phyloP scores from a whole-genome alignment of 2,888 invertebrate genomes.

The Anthophora plumipes region DNA sequence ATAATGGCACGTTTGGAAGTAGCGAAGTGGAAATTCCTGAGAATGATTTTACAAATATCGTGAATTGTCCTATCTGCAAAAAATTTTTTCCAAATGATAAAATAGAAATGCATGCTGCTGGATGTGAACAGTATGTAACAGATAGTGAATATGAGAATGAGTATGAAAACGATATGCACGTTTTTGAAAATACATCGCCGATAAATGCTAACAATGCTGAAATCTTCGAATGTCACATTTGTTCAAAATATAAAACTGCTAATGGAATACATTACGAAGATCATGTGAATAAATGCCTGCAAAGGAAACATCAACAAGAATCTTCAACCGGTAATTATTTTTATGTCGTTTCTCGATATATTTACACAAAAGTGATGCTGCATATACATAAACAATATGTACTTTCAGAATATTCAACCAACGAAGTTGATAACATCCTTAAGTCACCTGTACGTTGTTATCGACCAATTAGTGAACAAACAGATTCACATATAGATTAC shows the following conservation, averaged over 20 bases:
- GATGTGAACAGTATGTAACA: constrained; percentile 72
- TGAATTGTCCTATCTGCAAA: constrained; percentile 79
- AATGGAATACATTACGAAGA: constrained; percentile 68
- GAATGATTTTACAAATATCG: constrained; percentile 24
- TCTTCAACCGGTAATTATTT: constrained; percentile 47
- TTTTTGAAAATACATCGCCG: neutral
- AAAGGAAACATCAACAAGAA: constrained; percentile 34
- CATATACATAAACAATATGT: neutral
- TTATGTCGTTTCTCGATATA: neutral
- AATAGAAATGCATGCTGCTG: constrained; percentile 77
- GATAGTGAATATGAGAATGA: constrained; percentile 26
- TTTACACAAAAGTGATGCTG: neutral
- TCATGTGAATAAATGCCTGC: constrained; percentile 71
- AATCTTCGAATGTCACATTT: constrained; percentile 68
- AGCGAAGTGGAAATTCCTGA: constrained; percentile 36
- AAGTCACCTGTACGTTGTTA: constrained; percentile 70
- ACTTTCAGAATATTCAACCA: constrained; percentile 52
- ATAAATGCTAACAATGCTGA: constrained; percentile 5
- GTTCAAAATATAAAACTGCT: constrained; percentile 66
- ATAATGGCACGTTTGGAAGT: constrained; percentile 14
- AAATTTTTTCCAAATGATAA: constrained; percentile 67
- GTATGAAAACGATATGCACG: constrained; percentile 17
- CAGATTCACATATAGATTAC: constrained; percentile 73
- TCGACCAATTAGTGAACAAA: constrained; percentile 69
- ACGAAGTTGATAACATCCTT: constrained; percentile 46